Percentiles rank a stretch among this genome's conserved stretches.
Conservation (phyloP, 30 jellyfish, hydroid and myxozoan species). For the Aurelia aurita region DNA sequence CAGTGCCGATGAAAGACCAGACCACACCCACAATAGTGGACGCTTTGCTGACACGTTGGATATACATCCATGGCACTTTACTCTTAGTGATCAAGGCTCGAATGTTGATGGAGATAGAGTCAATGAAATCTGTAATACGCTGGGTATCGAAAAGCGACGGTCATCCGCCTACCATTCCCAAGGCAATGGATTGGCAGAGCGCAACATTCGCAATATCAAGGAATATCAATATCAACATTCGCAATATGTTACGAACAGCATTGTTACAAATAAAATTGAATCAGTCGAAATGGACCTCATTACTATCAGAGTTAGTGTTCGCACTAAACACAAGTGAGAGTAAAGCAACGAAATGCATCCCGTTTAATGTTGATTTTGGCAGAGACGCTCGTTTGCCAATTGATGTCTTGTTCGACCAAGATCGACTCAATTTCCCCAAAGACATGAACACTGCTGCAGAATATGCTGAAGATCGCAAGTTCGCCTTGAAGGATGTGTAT, state of each 20-base stretch:
- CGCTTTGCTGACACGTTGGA: constrained; percentile 33
- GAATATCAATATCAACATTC: too few species aligned
- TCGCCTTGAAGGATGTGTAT: constrained; percentile 11
- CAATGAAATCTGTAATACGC: constrained; percentile 34
- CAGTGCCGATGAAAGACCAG: constrained; percentile 58
- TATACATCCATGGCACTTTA: constrained; percentile 49
- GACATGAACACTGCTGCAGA: not conserved
- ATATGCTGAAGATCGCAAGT: constrained; percentile 6
- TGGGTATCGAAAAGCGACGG: constrained; percentile 57
- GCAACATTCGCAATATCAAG: constrained; percentile 61
- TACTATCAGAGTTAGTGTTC: constrained; percentile 35
- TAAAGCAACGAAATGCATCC: constrained; percentile 54
- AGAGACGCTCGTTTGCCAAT: constrained; percentile 50
- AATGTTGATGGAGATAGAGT: constrained; percentile 62
- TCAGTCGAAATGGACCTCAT: constrained; percentile 56
- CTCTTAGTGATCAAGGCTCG: constrained; percentile 67
- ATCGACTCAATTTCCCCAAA: not conserved
- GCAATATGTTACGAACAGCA: constrained; percentile 52
- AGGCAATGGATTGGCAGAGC: too few species aligned
- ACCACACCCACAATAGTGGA: constrained; percentile 48
- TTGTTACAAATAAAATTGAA: constrained; percentile 37
- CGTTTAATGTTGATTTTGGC: constrained; percentile 58
- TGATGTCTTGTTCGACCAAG: constrained; percentile 36
- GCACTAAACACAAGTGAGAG: constrained; percentile 57
- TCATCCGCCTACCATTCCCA: constrained; percentile 78